These are phyloP conservation scores for Brachyhypopomus occidentalis DNA, from an alignment of 2,113 vertebrate genomes.

Conservation along the genomic window DNA sequence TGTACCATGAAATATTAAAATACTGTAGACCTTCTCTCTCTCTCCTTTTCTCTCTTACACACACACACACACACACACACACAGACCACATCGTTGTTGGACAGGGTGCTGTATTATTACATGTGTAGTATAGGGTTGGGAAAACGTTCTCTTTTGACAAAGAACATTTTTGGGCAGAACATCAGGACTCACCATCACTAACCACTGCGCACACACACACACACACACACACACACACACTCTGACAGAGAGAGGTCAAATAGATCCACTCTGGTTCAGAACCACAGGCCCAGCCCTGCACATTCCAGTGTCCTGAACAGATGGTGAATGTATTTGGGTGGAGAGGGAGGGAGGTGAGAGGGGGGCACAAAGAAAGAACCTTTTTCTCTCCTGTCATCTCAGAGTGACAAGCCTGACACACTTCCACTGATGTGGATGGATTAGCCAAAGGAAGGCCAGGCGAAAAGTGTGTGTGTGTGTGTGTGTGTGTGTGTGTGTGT, in stretches of 20 bases:
- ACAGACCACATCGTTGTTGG: background rate
- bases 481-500: too few species aligned
- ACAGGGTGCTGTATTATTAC: background rate
- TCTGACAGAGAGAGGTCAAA: background rate
- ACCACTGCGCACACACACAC: slow-evolving; percentile 15
- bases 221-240: background rate
- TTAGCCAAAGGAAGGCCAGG: background rate
- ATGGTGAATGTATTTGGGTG: slow-evolving; percentile 6
- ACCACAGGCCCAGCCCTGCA: background rate
- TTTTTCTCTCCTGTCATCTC: slow-evolving; percentile 8
- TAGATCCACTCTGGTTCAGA: slow-evolving; percentile 3
- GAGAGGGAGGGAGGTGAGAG: background rate
- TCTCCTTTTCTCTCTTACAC: background rate
- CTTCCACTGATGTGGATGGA: background rate
- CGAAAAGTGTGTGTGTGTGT: too few species aligned
- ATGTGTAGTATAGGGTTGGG: background rate
- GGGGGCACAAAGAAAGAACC: background rate
- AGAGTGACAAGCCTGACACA: slow-evolving; percentile 1
- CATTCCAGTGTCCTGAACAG: slow-evolving; percentile 30
- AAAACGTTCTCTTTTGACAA: slow-evolving; percentile 20
- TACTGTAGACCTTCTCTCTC: too few species aligned
- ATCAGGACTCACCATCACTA: slow-evolving; percentile 1
- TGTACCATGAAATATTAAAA: too few species aligned
- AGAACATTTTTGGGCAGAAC: slow-evolving; percentile 6
- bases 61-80: background rate